Evolutionary conservation across 2,888 invertebrate species (phyloP).

Genomic region (Nipponacmea schrenckii): DNA sequence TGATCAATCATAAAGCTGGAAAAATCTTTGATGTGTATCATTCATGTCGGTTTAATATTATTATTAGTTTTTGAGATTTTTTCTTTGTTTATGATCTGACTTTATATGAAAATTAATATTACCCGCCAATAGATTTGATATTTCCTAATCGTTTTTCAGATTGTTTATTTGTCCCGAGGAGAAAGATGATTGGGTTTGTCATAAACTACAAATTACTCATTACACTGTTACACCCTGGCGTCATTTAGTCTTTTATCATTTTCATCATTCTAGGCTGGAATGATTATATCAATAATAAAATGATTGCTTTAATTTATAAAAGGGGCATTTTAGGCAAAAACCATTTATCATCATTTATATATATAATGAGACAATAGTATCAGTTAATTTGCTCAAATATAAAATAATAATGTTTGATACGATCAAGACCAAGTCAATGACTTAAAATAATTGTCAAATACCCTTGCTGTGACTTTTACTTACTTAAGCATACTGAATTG

Average conservation of each 20-base stretch:
- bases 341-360: too few species aligned
- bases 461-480: too few species aligned
- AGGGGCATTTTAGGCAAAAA: too few species aligned
- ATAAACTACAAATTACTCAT: constrained; percentile 6
- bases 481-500: too few species aligned
- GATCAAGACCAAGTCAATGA: too few species aligned
- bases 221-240: background rate
- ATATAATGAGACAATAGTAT: too few species aligned
- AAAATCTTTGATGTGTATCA: background rate
- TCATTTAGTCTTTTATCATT: background rate
- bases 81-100: background rate
- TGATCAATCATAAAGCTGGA: background rate
- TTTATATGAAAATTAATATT: constrained; percentile 4
- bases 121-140: background rate
- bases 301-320: constrained; percentile 2
- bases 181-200: constrained; percentile 4
- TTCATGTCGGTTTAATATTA: background rate
- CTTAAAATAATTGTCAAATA: too few species aligned
- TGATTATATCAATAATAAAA: constrained; percentile 4
- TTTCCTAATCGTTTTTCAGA: background rate
- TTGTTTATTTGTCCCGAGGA: constrained; percentile 6
- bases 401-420: too few species aligned
- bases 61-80: background rate
- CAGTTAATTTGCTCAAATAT: too few species aligned
- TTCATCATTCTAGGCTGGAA: background rate